Evolutionary conservation across 2,888 invertebrate genomes (phyloP), one percentile per base, ranked within the genome.

Genomic region (Blastobasis adustella): DNA sequence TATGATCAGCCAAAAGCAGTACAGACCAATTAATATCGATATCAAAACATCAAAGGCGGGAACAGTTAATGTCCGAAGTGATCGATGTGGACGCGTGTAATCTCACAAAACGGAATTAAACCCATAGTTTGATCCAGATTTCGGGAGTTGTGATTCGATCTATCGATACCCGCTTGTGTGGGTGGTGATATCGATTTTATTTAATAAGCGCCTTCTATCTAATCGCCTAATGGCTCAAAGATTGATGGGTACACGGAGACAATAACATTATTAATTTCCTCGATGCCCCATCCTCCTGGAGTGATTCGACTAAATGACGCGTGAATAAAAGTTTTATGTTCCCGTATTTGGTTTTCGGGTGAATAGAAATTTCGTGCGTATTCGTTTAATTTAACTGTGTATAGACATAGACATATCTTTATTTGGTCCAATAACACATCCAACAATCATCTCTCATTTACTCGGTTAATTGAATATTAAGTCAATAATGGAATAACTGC

Each of bases 151-250:
- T 60, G 56, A 63, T 62, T 66, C 62, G 59, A 66, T 69, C 58
- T 61, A 62, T 69, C 64, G 65, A 66, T 61, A 57, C 59, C 56
- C 54, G 42, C 58, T 60, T 54, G 64, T 63, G 76, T 81, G 77
- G 80, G 80, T 73, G 78, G 77, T 58, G 60, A 70, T 76, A 74
- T 75, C 69, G 68, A 66, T 69, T 72, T 50, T 66, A 64, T 73
- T 69, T 69, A 78, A 75, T 76, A 73, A 71, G 64, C 66, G 54
- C 56, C 58, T 60, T 63, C 64, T 76, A 84, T 85, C 83, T 83
- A 77, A 84, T 84, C 82, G 71, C 58, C 66, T 82, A 85, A 83
- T 84, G 82, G 79, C 53, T 58, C 48, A 51, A 74, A 79, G 83
- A 83, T 85, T 72, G 82, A 85, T 83, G 76, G 63, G 59, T 65